Conservation (phyloP, 2,797 vertebrate species). For the Periophthalmus magnuspinnatus region DNA sequence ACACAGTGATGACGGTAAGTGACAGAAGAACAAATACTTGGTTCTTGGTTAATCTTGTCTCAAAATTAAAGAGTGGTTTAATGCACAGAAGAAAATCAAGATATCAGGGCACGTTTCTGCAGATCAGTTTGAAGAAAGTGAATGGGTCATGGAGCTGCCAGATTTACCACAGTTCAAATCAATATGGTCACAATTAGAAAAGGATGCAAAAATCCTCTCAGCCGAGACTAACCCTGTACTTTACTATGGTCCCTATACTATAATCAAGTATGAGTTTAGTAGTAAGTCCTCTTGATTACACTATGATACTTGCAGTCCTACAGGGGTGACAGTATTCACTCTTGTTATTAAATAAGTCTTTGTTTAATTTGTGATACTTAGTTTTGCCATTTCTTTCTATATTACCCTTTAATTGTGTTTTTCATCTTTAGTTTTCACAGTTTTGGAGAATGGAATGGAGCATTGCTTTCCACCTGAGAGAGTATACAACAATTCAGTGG, state of each 20-base stretch:
- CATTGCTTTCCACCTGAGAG: slow-evolving; percentile 79
- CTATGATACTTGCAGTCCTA: neutral
- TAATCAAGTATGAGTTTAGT: too few species aligned
- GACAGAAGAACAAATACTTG: too few species aligned
- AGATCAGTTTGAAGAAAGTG: neutral
- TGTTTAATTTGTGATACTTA: neutral
- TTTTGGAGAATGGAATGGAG: slow-evolving; percentile 88
- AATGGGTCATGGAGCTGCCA: neutral
- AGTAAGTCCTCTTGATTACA: too few species aligned
- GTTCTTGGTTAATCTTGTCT: too few species aligned
- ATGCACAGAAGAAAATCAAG: neutral
- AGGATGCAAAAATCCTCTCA: neutral
- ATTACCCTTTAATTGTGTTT: too few species aligned
- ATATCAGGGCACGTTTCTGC: neutral
- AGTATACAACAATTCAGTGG: slow-evolving; percentile 75
- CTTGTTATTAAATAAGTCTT: neutral
- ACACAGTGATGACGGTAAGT: slow-evolving; percentile 90
- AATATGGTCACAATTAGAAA: neutral
- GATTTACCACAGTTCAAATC: neutral
- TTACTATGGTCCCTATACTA: too few species aligned
- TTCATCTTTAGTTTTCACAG: slow-evolving; percentile 84
- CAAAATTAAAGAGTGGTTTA: too few species aligned
- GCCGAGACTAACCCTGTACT: too few species aligned
- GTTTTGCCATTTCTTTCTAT: neutral
- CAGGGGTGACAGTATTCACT: neutral